Base-by-base conservation (phyloP, 2,113 vertebrate genomes). In the Picathartes gymnocephalus region DNA sequence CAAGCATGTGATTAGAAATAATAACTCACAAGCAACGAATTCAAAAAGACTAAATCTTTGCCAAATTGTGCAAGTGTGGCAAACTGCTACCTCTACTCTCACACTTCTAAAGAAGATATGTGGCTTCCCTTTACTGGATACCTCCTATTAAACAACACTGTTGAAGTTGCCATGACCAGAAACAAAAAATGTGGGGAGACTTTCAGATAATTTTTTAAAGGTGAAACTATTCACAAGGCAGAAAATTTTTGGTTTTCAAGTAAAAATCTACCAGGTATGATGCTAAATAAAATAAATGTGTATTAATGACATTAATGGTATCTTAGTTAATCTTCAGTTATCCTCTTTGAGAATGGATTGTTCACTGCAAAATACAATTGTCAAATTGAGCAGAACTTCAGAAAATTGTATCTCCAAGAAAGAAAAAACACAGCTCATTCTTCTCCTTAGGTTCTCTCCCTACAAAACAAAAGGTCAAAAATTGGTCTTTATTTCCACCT, bases 1-100 rank as follows among this genome's bases (percentile, higher is more conserved):
- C 97, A 98, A 96, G 93, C 73, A 1, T 95, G 86, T 97, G 96
- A 98, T 98, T 98, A 98, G 96, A 98, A 98, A 98, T 97, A 97
- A 96, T 95, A 98, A 97, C 95, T 97, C 96, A 96, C 82, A 97
- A 97, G 94, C 92, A 97, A 96, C 93, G 91, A 97, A 98, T 97
- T 98, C 78, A 95, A 81, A 96, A 96, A 97, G 79, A 96, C 96
- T 87, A 97, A 80, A 97, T 97, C 97, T 97, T 94, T 40, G 16
- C 95, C 72, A 77, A 96, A 96, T 76, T 92, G 66, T 74, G 42
- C 66, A 95, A 96, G 89, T 86, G 91, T 86, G 72, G 95, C 82
- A 92, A 96, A 90, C 92, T 92, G 93, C 95, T 65, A 48, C 81
- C 66, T 88, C 80, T 96, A 86, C 73, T 94, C 82, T 94, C 23